A percentile compares a stretch with the other conserved stretches of the same genome.
Conservation (phyloP, 2,113 vertebrate species). For the Asarcornis scutulata region DNA sequence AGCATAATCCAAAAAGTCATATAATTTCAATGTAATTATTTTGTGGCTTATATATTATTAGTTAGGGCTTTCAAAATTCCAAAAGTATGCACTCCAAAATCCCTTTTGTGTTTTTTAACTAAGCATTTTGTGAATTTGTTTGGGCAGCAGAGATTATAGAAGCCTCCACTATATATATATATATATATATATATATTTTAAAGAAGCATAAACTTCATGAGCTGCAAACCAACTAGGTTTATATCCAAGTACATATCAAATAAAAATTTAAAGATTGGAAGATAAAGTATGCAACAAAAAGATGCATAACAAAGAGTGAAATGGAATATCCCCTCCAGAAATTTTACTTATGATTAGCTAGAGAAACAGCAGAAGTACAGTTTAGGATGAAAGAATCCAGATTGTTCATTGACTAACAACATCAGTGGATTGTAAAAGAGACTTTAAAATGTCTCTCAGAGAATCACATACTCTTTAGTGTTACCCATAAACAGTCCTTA, state of each 20-base stretch:
- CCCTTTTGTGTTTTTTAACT: neutral
- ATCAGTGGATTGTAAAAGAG: neutral
- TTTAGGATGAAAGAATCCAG: neutral
- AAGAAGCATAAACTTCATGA: neutral
- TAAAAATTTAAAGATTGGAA: neutral
- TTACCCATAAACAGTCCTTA: neutral
- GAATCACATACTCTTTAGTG: neutral
- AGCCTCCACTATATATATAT: neutral
- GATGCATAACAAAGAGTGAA: neutral
- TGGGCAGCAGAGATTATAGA: neutral
- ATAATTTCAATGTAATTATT: neutral
- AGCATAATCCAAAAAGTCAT: neutral
- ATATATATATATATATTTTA: neutral
- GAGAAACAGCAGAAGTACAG: neutral
- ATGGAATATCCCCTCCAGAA: neutral
- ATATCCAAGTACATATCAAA: neutral
- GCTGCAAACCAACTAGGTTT: neutral
- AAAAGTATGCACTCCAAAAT: neutral
- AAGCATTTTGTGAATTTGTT: neutral
- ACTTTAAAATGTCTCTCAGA: neutral
- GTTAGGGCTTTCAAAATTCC: neutral
- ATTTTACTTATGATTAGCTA: neutral
- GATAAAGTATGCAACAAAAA: neutral
- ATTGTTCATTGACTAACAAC: neutral
- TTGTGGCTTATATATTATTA: neutral